Conservation (phyloP, 2,113 vertebrate species). For the Trichomycterus rosablanca region DNA sequence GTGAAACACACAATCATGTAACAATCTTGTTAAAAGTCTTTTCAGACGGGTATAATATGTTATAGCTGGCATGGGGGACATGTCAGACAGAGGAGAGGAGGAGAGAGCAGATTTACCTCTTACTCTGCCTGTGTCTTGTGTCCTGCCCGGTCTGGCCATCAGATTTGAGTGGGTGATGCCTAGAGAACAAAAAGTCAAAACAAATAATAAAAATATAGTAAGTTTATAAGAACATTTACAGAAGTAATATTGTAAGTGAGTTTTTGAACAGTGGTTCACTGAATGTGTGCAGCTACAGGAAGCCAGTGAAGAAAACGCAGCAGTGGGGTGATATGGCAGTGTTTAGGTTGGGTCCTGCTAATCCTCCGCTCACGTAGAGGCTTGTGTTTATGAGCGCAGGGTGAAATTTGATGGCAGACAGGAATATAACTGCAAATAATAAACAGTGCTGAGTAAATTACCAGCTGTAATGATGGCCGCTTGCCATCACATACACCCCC, state of each 20-base stretch:
- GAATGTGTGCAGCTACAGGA: too few species aligned
- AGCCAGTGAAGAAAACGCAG: too few species aligned
- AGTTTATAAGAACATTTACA: conserved; percentile 11
- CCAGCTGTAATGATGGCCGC: conserved; percentile 65
- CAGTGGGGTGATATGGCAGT: too few species aligned
- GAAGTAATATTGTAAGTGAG: too few species aligned
- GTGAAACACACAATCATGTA: too few species aligned
- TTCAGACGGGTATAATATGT: neutral
- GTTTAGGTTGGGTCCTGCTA: neutral
- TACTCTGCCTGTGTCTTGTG: conserved; percentile 58
- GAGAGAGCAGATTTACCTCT: conserved; percentile 49
- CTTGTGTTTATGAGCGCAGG: conserved; percentile 9
- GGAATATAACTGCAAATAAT: conserved; percentile 57
- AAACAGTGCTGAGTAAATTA: conserved; percentile 59
- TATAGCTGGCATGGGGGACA: neutral
- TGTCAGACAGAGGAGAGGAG: neutral
- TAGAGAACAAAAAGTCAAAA: conserved; percentile 36
- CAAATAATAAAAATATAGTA: too few species aligned
- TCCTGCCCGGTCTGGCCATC: conserved; percentile 51
- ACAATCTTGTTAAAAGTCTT: neutral
- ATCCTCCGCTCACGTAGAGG: neutral
- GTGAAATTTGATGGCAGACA: conserved; percentile 49
- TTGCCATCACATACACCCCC: neutral
- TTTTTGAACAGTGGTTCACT: too few species aligned
- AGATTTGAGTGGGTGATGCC: conserved; percentile 56